phyloP scores from a whole-genome alignment of 2,113 vertebrate species.

The Psilopsiagon aymara region DNA sequence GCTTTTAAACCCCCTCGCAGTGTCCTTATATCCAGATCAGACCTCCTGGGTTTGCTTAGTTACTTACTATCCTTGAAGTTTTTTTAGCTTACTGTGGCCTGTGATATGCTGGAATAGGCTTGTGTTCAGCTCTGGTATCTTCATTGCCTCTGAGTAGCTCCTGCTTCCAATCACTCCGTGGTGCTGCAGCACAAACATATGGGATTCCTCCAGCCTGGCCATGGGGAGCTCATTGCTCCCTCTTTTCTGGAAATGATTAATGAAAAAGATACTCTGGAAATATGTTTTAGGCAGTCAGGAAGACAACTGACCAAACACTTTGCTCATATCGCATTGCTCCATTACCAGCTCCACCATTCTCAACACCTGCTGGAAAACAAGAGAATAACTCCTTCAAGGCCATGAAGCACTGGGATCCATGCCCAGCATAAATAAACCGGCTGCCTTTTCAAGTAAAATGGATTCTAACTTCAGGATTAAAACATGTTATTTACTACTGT shows the following conservation, averaged over 20 bases:
- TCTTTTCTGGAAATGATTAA: not conserved
- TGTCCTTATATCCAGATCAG: not conserved
- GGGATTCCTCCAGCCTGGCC: not conserved
- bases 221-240: not conserved
- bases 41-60: not conserved
- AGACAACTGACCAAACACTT: not conserved
- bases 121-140: not conserved
- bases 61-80: not conserved
- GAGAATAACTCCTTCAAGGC: not conserved
- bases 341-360: fast-evolving
- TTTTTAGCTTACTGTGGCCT: not conserved
- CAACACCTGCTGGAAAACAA: not conserved
- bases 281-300: not conserved
- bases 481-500: not conserved
- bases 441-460: not conserved
- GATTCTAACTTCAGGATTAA: not conserved
- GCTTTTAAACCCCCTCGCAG: not conserved
- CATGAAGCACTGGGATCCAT: not conserved
- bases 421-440: not conserved
- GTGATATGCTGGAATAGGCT: not conserved
- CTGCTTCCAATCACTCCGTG: not conserved
- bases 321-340: not conserved
- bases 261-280: not conserved
- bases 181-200: conserved; percentile 1
- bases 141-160: not conserved